Conservation (phyloP, 1,140 invertebrate genomes). For the Drosophila nikananu region DNA sequence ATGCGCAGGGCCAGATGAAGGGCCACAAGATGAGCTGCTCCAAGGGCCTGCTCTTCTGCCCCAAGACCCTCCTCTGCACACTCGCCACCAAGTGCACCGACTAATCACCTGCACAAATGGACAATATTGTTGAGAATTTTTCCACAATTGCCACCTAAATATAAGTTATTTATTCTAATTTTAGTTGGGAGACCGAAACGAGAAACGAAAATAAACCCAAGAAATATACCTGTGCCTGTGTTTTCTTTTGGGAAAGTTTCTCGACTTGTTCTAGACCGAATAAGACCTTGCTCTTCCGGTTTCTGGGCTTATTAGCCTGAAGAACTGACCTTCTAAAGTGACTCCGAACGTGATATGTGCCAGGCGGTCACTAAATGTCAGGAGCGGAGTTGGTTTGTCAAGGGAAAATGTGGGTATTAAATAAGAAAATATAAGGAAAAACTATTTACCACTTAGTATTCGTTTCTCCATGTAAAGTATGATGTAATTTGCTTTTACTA, state of each 20-base stretch:
- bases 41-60: constrained; percentile 77
- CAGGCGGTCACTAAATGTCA: constrained; percentile 46
- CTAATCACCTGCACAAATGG: constrained; percentile 20
- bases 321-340: constrained; percentile 54
- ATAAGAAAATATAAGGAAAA: neutral
- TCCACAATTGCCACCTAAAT: constrained; percentile 58
- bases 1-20: constrained; percentile 74
- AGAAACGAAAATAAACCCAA: constrained; percentile 24
- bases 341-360: constrained; percentile 49
- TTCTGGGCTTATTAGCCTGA: constrained; percentile 12
- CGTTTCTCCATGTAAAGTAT: neutral
- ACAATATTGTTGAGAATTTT: constrained; percentile 37
- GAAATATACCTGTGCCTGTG: constrained; percentile 14
- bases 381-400: neutral
- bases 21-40: constrained; percentile 84
- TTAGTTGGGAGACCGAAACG: constrained; percentile 39
- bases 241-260: constrained; percentile 54
- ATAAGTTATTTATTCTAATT: constrained; percentile 78
- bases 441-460: no score
- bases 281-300: constrained; percentile 57
- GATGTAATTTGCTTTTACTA: neutral
- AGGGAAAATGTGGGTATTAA: no score
- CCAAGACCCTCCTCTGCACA: constrained; percentile 75
- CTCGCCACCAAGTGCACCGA: constrained; percentile 71
- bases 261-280: constrained; percentile 43